Evolutionary conservation across 2,888 invertebrate genomes (phyloP).

Genomic region (Rhogogaster chlorosoma): DNA sequence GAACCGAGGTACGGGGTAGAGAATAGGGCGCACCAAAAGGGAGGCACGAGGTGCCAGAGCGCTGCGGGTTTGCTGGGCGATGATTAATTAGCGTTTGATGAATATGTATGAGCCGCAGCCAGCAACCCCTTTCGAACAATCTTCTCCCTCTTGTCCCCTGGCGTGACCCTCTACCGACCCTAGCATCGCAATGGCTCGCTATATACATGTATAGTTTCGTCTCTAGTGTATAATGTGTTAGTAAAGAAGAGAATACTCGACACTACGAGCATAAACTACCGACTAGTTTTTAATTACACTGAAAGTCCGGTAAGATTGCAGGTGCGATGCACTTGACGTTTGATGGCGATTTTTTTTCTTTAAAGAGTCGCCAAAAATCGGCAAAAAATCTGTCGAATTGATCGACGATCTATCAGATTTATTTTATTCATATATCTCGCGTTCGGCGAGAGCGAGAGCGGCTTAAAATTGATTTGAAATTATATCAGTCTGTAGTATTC

Average conservation of each 20-base stretch:
- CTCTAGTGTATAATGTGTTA: not conserved
- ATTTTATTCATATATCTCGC: not conserved
- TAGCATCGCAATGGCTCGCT: conserved; percentile 4
- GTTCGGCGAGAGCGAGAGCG: too few relatives aligned
- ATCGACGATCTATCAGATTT: not conserved
- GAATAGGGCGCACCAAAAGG: conserved; percentile 59
- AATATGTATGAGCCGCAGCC: conserved; percentile 74
- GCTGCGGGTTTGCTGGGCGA: conserved; percentile 71
- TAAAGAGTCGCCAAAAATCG: not conserved
- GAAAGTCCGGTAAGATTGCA: not conserved
- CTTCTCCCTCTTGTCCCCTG: conserved; percentile 53
- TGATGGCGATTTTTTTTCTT: not conserved
- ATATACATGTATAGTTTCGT: not conserved
- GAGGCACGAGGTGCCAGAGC: conserved; percentile 50
- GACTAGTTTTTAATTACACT: not conserved
- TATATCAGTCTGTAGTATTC: not conserved
- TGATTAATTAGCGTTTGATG: conserved; percentile 78
- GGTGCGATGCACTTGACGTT: not conserved
- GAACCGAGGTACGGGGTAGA: conserved; percentile 56
- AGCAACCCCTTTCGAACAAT: conserved; percentile 60
- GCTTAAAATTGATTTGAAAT: conserved; percentile 37
- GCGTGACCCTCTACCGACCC: conserved; percentile 17
- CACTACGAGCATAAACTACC: not conserved
- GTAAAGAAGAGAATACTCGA: not conserved
- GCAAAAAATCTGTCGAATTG: not conserved